Conservation (phyloP, 2,888 invertebrate species). For the Scrobipalpa costella region DNA sequence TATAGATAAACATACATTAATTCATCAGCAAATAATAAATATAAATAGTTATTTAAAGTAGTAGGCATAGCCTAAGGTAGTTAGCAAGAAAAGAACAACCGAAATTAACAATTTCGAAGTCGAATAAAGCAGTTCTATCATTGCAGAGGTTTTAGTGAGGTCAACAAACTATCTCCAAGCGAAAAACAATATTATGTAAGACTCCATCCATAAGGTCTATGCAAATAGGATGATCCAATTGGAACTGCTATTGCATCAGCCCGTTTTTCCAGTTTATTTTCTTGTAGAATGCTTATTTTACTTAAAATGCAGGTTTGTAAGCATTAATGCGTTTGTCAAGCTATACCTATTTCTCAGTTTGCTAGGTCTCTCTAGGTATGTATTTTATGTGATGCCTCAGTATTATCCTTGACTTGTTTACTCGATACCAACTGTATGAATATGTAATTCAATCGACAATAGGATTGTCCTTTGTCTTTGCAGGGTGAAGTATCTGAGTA, state of each 20-base stretch:
- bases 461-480: too few species aligned
- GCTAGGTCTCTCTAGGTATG: neutral
- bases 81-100: too few species aligned
- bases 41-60: too few species aligned
- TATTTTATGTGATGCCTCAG: constrained; percentile 1
- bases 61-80: too few species aligned
- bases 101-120: too few species aligned
- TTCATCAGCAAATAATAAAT: too few species aligned
- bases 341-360: neutral
- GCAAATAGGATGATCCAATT: constrained; percentile 56
- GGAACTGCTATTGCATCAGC: constrained; percentile 62
- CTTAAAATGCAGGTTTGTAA: constrained; percentile 33
- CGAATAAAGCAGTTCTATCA: neutral
- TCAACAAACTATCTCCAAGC: neutral
- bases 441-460: too few species aligned
- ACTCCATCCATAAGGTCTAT: constrained; percentile 28
- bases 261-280: constrained; percentile 52
- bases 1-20: neutral
- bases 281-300: too few species aligned
- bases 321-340: neutral
- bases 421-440: neutral
- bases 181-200: constrained; percentile 19
- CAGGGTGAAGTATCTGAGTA: too few species aligned
- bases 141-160: too few species aligned
- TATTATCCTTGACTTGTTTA: constrained; percentile 1